phyloP scores from a whole-genome alignment of 2,113 vertebrate species.

The Typhlomys cinereus region DNA sequence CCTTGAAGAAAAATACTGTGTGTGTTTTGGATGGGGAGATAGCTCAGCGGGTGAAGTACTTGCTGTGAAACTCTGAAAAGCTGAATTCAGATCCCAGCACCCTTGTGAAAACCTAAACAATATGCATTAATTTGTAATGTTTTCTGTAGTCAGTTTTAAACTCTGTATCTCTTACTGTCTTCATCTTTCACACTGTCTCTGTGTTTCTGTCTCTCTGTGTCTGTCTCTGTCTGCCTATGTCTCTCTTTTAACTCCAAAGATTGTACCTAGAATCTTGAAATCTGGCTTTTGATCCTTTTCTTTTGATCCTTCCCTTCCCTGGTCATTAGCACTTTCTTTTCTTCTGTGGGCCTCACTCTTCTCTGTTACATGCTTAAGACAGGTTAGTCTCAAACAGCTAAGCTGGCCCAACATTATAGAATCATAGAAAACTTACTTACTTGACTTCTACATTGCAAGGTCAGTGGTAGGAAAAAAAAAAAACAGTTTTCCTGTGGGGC shows the following conservation, averaged over 20 bases:
- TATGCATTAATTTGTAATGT: slow-evolving; percentile 1
- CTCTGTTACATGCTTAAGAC: not conserved
- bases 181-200: no score
- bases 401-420: not conserved
- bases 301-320: no score
- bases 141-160: not conserved
- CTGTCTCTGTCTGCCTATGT: no score
- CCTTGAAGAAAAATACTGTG: not conserved
- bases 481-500: not conserved
- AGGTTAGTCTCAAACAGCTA: not conserved
- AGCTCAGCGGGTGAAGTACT: no score
- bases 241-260: no score
- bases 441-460: slow-evolving; percentile 11
- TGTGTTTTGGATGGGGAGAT: not conserved
- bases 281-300: not conserved
- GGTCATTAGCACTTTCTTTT: not conserved
- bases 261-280: not conserved
- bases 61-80: no score
- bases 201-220: no score
- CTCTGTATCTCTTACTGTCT: no score
- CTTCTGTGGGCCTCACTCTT: not conserved
- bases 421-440: not conserved
- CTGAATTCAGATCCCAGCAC: no score
- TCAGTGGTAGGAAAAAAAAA: not conserved
- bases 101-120: no score